Percentiles rank a stretch among this genome's conserved stretches.
These are phyloP conservation scores for Albula goreensis DNA, from an alignment of 2,113 vertebrate genomes.

Conservation along the genomic window DNA sequence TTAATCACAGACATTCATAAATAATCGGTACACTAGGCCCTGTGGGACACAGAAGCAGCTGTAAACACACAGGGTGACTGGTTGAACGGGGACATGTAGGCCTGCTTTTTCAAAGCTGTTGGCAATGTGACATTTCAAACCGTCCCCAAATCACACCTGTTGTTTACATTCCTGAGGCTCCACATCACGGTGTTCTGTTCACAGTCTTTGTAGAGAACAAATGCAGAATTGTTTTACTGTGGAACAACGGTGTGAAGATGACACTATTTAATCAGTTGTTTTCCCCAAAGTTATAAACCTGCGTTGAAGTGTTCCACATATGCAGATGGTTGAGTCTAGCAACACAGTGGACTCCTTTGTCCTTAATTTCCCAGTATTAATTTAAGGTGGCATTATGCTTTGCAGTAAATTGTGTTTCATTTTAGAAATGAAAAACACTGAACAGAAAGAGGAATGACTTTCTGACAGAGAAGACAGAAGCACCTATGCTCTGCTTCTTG, in stretches of 20 bases:
- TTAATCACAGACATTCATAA: slow-evolving; percentile 6
- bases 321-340: background rate
- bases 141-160: slow-evolving; percentile 40
- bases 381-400: background rate
- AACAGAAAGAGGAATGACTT: too few species aligned
- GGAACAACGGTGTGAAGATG: background rate
- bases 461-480: too few species aligned
- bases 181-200: background rate
- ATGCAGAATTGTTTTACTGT: background rate
- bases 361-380: too few species aligned
- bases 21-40: slow-evolving; percentile 6
- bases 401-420: too few species aligned
- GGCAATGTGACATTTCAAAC: slow-evolving; percentile 47
- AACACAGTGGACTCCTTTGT: too few species aligned
- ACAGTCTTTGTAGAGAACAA: background rate
- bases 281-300: background rate
- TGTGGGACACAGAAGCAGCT: slow-evolving; percentile 17
- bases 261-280: background rate
- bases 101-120: slow-evolving; percentile 19
- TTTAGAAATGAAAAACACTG: too few species aligned
- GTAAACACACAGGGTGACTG: background rate
- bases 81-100: background rate
- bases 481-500: background rate
- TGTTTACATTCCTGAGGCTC: slow-evolving; percentile 2
- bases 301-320: background rate